These are phyloP conservation scores for Picus viridis DNA, from an alignment of 2,797 vertebrate species.

Conservation along the genomic window DNA sequence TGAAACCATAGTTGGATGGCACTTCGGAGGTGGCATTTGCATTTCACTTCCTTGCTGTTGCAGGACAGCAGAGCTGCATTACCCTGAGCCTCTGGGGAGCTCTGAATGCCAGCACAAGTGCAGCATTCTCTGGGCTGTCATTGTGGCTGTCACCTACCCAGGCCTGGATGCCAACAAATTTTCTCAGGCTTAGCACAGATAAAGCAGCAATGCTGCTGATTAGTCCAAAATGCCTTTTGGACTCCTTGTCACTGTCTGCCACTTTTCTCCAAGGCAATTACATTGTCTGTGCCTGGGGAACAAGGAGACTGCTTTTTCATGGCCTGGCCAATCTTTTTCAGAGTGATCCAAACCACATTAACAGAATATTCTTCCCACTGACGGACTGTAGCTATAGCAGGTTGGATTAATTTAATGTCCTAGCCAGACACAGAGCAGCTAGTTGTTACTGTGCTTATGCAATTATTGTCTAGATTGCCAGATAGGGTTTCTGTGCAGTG, in stretches of 20 bases:
- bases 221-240: slow-evolving; percentile 66
- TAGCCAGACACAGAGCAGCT: slow-evolving; percentile 60
- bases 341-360: slow-evolving; percentile 41
- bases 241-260: slow-evolving; percentile 63
- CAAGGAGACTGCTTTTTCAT: slow-evolving; percentile 41
- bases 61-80: slow-evolving; percentile 37
- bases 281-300: slow-evolving; percentile 51
- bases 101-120: slow-evolving; percentile 69
- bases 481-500: slow-evolving; percentile 56
- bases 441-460: slow-evolving; percentile 55
- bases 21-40: slow-evolving; percentile 53
- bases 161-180: slow-evolving; percentile 71
- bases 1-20: neutral
- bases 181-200: slow-evolving; percentile 74
- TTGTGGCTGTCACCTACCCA: slow-evolving; percentile 72
- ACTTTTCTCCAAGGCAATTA: slow-evolving; percentile 63
- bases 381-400: slow-evolving; percentile 30
- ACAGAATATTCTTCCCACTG: slow-evolving; percentile 59
- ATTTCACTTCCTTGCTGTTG: slow-evolving; percentile 64
- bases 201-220: slow-evolving; percentile 71
- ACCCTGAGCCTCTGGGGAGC: slow-evolving; percentile 43
- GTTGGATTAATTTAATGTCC: slow-evolving; percentile 69
- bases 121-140: slow-evolving; percentile 66
- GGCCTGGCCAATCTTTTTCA: slow-evolving; percentile 34
- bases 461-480: slow-evolving; percentile 61